Evolutionary conservation across 30 jellyfish, hydroid and myxozoan species (phyloP).

Genomic region (Hydractinia symbiolongicarpus): DNA sequence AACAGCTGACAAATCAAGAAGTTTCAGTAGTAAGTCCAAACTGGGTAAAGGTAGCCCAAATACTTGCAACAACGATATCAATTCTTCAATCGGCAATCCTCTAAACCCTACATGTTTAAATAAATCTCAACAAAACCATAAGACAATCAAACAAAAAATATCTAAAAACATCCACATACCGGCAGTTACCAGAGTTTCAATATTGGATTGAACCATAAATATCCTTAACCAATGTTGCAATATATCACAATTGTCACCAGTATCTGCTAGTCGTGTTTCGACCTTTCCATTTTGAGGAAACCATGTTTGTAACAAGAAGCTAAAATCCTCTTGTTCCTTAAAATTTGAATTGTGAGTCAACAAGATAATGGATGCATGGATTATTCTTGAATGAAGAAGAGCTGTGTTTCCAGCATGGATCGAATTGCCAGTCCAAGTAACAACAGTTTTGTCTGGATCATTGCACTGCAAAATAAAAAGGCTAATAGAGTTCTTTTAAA

Average conservation of each 20-base stretch:
- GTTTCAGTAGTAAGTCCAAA: constrained; percentile 39
- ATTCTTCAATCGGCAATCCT: constrained; percentile 54
- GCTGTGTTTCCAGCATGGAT: constrained; percentile 61
- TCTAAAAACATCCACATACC: constrained; percentile 36
- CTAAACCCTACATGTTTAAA: constrained; percentile 40
- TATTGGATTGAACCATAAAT: constrained; percentile 68
- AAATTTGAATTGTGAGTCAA: constrained; percentile 36
- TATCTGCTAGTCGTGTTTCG: constrained; percentile 59
- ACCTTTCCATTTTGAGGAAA: constrained; percentile 62
- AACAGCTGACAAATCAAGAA: constrained; percentile 57
- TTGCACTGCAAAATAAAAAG: constrained; percentile 36
- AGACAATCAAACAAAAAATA: background rate
- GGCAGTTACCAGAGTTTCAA: constrained; percentile 58
- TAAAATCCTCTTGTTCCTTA: constrained; percentile 29
- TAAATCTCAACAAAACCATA: background rate
- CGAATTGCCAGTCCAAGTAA: constrained; percentile 59
- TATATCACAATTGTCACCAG: constrained; percentile 74
- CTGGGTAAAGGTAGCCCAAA: constrained; percentile 81
- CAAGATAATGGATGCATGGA: constrained; percentile 72
- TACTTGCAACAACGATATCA: constrained; percentile 69
- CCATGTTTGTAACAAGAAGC: constrained; percentile 51
- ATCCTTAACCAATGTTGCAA: constrained; percentile 77
- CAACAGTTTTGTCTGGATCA: constrained; percentile 56
- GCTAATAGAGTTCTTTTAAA: no score
- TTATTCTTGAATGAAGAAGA: constrained; percentile 48